Percentiles rank a stretch among this genome's conserved stretches.
Evolutionary conservation across 2,888 invertebrate species (phyloP).

Genomic region (Pristionchus fissidentatus): DNA sequence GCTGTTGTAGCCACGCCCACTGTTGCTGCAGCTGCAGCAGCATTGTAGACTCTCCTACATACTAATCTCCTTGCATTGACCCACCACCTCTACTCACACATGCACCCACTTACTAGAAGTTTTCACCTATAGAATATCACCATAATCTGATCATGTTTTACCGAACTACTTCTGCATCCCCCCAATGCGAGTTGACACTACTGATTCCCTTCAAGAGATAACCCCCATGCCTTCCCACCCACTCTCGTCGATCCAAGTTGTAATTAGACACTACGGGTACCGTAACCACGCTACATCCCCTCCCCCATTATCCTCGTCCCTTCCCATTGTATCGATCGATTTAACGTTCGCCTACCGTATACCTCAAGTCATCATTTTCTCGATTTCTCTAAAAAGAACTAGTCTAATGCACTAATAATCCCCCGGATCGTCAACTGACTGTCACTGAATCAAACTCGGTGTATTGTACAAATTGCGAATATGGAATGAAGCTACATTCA

Average conservation of each 20-base stretch:
- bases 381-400: neutral
- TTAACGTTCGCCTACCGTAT: neutral
- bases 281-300: conserved; percentile 23
- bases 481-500: conserved; percentile 3
- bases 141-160: neutral
- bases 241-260: conserved; percentile 35
- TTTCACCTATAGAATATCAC: conserved; percentile 5
- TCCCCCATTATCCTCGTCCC: neutral
- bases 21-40: neutral
- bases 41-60: neutral
- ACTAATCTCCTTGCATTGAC: neutral
- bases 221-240: neutral
- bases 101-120: neutral
- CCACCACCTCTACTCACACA: conserved; percentile 8
- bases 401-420: conserved; percentile 5
- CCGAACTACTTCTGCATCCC: neutral
- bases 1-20: neutral
- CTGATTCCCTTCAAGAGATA: neutral
- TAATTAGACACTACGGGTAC: conserved; percentile 31
- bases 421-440: conserved; percentile 1
- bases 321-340: conserved; percentile 30
- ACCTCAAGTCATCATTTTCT: conserved; percentile 19
- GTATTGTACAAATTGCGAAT: conserved; percentile 27
- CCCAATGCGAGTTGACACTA: conserved; percentile 23
- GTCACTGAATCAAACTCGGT: neutral